Base-by-base conservation (phyloP, 2,888 invertebrate species). In the Nipponacmea schrenckii region DNA sequence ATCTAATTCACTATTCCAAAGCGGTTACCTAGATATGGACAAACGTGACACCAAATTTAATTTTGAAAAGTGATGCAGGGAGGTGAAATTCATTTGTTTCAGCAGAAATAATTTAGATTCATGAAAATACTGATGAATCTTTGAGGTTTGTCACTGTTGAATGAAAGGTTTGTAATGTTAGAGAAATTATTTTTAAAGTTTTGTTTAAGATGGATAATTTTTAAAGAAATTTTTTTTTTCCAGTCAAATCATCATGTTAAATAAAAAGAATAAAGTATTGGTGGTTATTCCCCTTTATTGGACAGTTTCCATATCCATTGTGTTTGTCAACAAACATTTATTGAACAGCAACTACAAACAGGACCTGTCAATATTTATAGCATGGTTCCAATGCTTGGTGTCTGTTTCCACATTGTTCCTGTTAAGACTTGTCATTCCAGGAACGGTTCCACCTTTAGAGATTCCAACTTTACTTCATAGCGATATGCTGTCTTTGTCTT, bases 311-410 rank as follows among this genome's bases (percentile, higher is more conserved):
- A 98, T 98, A 85, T 91, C 94, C 7, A 95, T 97, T 85, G 97
- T 98, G 48, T 98, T 98, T 90, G 93, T 97, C 20, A 98, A 98
- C 89, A 98, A 98, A 89, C 92, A 94, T 45, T 90, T 98, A 64
- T 76, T 85, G 5, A 82, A 80, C 45, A 81, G 79, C 5, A 64
- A 74, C 17, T 77, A 80, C 0, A 75, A 81, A 65, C 77, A 76
- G 27, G 86, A 88, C 56, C 64, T 89, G 24, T 84, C 88, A 0
- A 82, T 89, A 39, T 88, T 89, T 71, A 82, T 88, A 10, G 84
- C 87, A 7, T 89, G 88, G 88, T 80, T 83, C 56, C 89, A 89
- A 78, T 85, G 87, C 70, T 68, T 83, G 0, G 71, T 83, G 15
- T 85, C 86, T 5, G 83, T 87, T 3, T 65, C 80, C 2, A 74